phyloP scores from a whole-genome alignment of 2,888 invertebrate species.

The Sinotaia quadrata region DNA sequence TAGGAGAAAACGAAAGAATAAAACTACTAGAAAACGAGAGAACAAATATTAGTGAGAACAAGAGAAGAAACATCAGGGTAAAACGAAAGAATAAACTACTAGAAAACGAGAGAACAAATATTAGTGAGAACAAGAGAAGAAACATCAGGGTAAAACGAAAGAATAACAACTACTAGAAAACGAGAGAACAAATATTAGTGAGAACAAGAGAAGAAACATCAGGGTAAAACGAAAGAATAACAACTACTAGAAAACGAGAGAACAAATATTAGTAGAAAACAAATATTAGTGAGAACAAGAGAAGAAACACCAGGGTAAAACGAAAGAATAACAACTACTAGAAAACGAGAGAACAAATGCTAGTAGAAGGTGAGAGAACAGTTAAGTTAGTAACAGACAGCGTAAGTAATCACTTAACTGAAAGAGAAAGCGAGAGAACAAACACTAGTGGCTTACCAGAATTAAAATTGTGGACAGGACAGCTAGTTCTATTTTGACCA shows the following conservation, averaged over 20 bases:
- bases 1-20: neutral
- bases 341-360: neutral
- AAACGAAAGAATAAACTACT: no score
- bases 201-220: no score
- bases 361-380: no score
- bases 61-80: no score
- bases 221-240: no score
- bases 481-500: slow-evolving; percentile 74
- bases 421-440: no score
- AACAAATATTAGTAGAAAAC: no score
- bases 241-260: no score
- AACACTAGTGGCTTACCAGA: slow-evolving; percentile 51
- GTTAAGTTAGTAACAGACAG: no score
- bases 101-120: no score
- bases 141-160: neutral
- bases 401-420: no score
- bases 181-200: neutral
- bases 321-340: neutral
- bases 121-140: neutral
- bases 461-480: slow-evolving; percentile 58
- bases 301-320: neutral
- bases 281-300: no score
- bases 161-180: neutral
- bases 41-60: neutral
- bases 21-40: neutral